Evolutionary conservation across 2,888 invertebrate genomes (phyloP), one percentile per base, ranked within the genome.

Genomic region (Sesamia inferens): DNA sequence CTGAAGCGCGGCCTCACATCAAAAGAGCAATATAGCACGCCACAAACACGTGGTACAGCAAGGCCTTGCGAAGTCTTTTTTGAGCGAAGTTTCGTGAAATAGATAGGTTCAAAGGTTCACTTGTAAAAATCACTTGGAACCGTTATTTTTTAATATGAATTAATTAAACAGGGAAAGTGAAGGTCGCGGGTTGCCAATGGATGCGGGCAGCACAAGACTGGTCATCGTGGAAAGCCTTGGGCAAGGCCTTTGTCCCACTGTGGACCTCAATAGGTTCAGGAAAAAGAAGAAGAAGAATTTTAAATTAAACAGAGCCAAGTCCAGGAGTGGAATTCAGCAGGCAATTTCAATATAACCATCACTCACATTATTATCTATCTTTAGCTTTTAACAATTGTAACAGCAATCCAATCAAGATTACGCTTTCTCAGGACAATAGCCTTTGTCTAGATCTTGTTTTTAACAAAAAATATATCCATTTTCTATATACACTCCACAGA

Each of bases 1-100:
- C 58, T 76, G 73, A 75, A 71, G 81, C 77, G 42, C n/a, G 42
- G 71, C 58, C 71, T 83, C 84, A 80, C 88, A 85, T 91, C 88
- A 90, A 90, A 89, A 88, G 85, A 81, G 85, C 78, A 85, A 86
- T 86, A 85, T 79, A 76, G 76, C 65, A 10, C 31, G 63, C 85
- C 85, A 63, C 83, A 76, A 71, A 79, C 79, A 79, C 76, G 85
- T 71, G 82, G 82, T 68, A 14, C 24, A 63, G 64, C 61, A 59
- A 70, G 71, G 74, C 73, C 31, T 65, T 59, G 42, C 13, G 48
- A 57, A 62, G 71, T 62, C 71, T 78, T 78, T 79, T 81, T 74
- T 76, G 55, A 68, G 54, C 7, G n/a, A n/a, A 42, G 19, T 47
- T 61, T 65, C 54, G 44, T n/a, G 5, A 4, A 42, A 54, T 11